Percentiles rank a stretch among this genome's conserved stretches.
These are phyloP conservation scores for Bombus waltoni DNA, from an alignment of 1,140 invertebrate species.

Conservation along the genomic window DNA sequence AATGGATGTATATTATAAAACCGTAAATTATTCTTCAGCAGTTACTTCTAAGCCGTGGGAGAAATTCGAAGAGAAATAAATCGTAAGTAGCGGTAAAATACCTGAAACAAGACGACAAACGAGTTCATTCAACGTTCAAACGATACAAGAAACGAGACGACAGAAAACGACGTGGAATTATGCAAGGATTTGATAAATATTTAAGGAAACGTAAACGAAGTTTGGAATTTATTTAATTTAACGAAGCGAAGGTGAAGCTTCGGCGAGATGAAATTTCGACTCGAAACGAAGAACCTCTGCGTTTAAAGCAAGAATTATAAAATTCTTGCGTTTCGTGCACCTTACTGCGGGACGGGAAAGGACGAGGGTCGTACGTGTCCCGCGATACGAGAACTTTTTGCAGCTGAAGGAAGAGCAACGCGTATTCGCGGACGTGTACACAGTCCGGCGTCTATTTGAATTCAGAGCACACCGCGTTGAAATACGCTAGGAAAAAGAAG, in stretches of 20 bases:
- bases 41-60: no score
- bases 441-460: slow-evolving; percentile 44
- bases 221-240: background rate
- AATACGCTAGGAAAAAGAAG: slow-evolving; percentile 53
- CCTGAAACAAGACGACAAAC: no score
- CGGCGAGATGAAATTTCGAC: background rate
- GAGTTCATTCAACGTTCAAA: no score
- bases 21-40: no score
- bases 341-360: slow-evolving; percentile 2
- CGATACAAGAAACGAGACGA: no score
- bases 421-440: background rate
- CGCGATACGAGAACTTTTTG: slow-evolving; percentile 47
- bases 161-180: no score
- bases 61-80: no score
- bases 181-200: no score
- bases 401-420: background rate
- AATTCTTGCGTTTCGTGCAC: slow-evolving; percentile 37
- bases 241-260: background rate
- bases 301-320: slow-evolving; percentile 27
- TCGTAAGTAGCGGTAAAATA: no score
- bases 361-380: slow-evolving; percentile 42
- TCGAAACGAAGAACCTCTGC: slow-evolving; percentile 5
- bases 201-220: background rate
- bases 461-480: slow-evolving; percentile 50
- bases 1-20: no score